Base-by-base conservation (phyloP, 2,797 vertebrate genomes). In the Bothrops alternatus region DNA sequence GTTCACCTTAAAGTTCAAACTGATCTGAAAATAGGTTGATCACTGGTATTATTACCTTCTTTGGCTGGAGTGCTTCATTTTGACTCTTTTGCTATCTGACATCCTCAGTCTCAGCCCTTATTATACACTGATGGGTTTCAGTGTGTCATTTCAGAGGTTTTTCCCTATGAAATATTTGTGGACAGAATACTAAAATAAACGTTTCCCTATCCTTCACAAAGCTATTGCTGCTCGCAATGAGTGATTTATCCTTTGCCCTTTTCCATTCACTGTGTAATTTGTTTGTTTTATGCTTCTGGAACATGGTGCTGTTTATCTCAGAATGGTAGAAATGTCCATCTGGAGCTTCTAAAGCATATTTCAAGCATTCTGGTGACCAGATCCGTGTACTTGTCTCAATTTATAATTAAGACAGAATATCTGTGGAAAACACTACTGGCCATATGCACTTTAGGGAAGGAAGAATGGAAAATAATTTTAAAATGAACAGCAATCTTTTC, bases 241-340 rank as follows among this genome's bases (percentile, higher is more conserved):
- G 96, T 96, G 96, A 96, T 96, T 96, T 95, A 92, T 95, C 90
- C 91, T 95, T 96, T 95, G 95, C 94, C 95, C 96, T 97, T 96
- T 96, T 92, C 90, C 87, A n/a, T 95, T 96, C 28, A 37, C 86
- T 95, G 94, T 95, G 92, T 93, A 92, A 95, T 97, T 92, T 95
- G 92, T 95, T 95, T 96, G 92, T 93, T 91, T 95, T 96, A 93
- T 95, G 93, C 89, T 91, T 94, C 90, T 93, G 88, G 92, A 93
- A 92, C 86, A 93, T 73, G 92, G 82, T 95, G 93, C 61, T 86
- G 37, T 28, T 3, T 92, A 60, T 93, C 63, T 91, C 90, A 82
- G 4, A 88, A 63, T 6, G 89, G 91, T 92, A 82, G 91, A 37
- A 57, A 95, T 93, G 90, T 55, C 14, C 55, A 86, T 95, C 86